Evolutionary conservation across 23 tunicate genomes (phyloP).

Genomic region (Styela clava): DNA sequence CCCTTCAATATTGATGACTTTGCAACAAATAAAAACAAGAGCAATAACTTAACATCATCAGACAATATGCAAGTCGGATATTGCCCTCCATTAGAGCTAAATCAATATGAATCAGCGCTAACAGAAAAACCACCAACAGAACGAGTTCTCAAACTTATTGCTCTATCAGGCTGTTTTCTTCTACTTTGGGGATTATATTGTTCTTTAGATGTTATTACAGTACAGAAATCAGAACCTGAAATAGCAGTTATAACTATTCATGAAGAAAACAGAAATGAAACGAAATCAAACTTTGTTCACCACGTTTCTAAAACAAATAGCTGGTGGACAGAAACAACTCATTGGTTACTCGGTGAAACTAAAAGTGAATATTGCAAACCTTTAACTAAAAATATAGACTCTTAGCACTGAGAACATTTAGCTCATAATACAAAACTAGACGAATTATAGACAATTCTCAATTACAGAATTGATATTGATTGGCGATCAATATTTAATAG

Average conservation of each 20-base stretch:
- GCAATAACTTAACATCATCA: not conserved
- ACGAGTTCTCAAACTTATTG: conserved; percentile 70
- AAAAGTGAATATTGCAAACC: not conserved
- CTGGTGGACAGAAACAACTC: not conserved
- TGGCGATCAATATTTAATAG: too few species aligned
- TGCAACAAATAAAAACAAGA: not conserved
- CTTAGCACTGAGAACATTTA: too few species aligned
- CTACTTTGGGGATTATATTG: conserved; percentile 74
- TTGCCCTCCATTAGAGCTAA: conserved; percentile 14
- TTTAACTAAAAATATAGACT: not conserved
- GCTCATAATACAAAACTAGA: too few species aligned
- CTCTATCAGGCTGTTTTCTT: conserved; percentile 52
- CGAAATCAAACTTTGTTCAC: too few species aligned
- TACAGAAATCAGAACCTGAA: not conserved
- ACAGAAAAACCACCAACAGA: conserved; percentile 36
- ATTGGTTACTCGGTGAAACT: not conserved
- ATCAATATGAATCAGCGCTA: not conserved
- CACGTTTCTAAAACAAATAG: not conserved
- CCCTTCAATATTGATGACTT: conserved; percentile 16
- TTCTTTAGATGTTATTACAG: conserved; percentile 35
- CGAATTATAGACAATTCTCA: too few species aligned
- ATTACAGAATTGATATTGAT: too few species aligned
- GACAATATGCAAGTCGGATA: conserved; percentile 13
- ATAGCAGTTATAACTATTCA: not conserved
- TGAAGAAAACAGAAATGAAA: not conserved